Conservation (phyloP, 2,888 invertebrate species). For the Aspidiotus destructor region DNA sequence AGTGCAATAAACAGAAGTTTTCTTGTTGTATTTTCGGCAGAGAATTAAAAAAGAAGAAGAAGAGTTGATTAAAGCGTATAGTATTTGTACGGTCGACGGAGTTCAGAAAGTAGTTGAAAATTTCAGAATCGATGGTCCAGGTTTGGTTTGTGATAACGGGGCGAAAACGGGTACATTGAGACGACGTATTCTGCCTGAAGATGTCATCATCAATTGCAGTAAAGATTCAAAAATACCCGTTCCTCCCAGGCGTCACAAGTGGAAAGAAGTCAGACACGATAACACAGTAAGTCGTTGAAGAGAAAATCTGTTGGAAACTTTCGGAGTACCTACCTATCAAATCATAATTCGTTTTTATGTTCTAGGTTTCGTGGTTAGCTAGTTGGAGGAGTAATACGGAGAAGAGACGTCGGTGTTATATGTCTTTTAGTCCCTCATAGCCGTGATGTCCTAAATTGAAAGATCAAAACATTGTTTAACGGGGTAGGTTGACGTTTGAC, state of each 20-base stretch:
- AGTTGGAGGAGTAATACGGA: slow-evolving; percentile 60
- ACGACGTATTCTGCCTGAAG: slow-evolving; percentile 77
- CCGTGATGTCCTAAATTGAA: too few relatives aligned
- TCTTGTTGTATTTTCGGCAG: background rate
- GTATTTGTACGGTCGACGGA: slow-evolving; percentile 89
- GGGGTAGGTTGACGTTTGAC: too few relatives aligned
- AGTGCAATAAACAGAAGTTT: too few relatives aligned
- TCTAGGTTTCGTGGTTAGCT: slow-evolving; percentile 78
- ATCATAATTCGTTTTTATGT: background rate
- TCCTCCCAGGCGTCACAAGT: slow-evolving; percentile 83
- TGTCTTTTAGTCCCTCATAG: too few relatives aligned
- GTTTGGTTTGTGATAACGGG: slow-evolving; percentile 88
- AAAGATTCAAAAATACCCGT: slow-evolving; percentile 76
- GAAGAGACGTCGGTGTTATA: too few relatives aligned
- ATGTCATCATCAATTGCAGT: slow-evolving; percentile 95
- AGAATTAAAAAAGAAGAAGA: too few relatives aligned
- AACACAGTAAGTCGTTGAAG: slow-evolving; percentile 54
- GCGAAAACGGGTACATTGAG: slow-evolving; percentile 99
- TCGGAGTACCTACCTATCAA: background rate
- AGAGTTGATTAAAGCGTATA: slow-evolving; percentile 66
- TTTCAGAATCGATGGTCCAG: slow-evolving; percentile 97
- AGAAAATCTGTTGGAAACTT: background rate
- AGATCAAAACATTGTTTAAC: too few relatives aligned
- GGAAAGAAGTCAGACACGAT: slow-evolving; percentile 95
- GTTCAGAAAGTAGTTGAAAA: slow-evolving; percentile 98